Evolutionary conservation across 92 coral and sea anemone genomes (phyloP), one percentile per base, ranked within the genome.

Genomic region (Epizoanthus rinbou): DNA sequence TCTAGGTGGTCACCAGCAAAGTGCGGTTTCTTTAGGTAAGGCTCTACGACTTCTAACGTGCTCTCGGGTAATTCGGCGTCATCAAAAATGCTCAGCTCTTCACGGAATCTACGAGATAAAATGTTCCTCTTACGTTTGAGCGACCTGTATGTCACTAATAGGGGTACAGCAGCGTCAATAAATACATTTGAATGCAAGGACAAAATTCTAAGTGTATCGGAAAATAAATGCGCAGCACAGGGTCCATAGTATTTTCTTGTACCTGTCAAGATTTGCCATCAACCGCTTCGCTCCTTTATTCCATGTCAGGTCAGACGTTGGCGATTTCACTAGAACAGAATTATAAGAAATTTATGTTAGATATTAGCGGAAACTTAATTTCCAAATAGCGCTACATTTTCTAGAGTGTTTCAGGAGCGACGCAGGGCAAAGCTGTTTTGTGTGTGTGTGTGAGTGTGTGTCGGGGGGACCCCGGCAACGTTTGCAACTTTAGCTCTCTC

Each of bases 231-330:
- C 2, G 18, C 15, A 67, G 69, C 23, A 18, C 21, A 56, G 25
- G 24, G 24, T 21, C 56, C 35, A 23, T 28, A 84, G 24, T 1
- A 9, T 18, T 37, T 37, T 37, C 3, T 66, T 69, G 0, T 74
- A 96, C 99, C 99, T 90, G 92, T 96, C 99, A 41, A 96, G 88
- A 59, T 96, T 96, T n/a, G 99, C 99, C 99, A 96, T 96, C 68
- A 96, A 88, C 43, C 99, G 97, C 63, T 96, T 96, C 7, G 99
- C 99, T 52, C 99, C 99, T 83, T 96, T 96, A 90, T 96, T 96
- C 99, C 99, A 96, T 23, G 99, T 96, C 79, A 96, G 75, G 81
- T 96, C 99, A 6, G 99, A 96, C 16, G 97, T 84, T 28, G 99
- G 97, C 0, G 99, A 96, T 86, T 96, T 96, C 11, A 96, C 99